These are phyloP conservation scores for Thalassoma bifasciatum DNA, from an alignment of 2,113 vertebrate species.

Conservation along the genomic window DNA sequence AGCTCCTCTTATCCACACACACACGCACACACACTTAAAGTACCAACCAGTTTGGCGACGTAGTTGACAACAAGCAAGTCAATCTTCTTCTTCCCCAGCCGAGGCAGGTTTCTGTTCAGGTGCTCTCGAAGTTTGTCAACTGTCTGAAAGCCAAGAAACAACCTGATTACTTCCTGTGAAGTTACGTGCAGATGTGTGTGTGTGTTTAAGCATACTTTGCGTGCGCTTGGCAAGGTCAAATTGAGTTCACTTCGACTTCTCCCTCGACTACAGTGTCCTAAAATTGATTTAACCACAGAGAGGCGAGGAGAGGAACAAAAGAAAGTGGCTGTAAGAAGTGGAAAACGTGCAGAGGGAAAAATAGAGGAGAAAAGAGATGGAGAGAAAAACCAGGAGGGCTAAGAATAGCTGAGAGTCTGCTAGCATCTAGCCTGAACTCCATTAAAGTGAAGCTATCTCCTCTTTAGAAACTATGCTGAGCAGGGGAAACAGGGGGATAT, in stretches of 20 bases:
- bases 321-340: neutral
- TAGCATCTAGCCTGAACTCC: constrained; percentile 59
- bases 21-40: constrained; percentile 14
- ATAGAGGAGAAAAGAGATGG: constrained; percentile 9
- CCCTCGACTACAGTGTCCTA: constrained; percentile 31
- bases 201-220: constrained; percentile 49
- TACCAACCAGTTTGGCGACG: constrained; percentile 86
- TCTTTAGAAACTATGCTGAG: constrained; percentile 69
- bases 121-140: constrained; percentile 93
- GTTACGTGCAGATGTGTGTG: constrained; percentile 3
- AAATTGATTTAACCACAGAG: constrained; percentile 50
- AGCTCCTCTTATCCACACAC: constrained; percentile 9
- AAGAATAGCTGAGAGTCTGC: constrained; percentile 65
- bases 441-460: constrained; percentile 68
- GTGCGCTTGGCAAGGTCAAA: constrained; percentile 57
- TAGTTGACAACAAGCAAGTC: constrained; percentile 92
- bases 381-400: constrained; percentile 42
- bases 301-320: neutral
- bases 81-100: constrained; percentile 91
- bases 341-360: neutral
- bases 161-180: constrained; percentile 26
- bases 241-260: constrained; percentile 53
- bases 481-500: constrained; percentile 57
- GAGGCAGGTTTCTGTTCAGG: constrained; percentile 88
- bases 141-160: constrained; percentile 82